Evolutionary conservation across 92 coral and sea anemone genomes (phyloP), one percentile per base, ranked within the genome.

Genomic region (Zoanthus solanderi): DNA sequence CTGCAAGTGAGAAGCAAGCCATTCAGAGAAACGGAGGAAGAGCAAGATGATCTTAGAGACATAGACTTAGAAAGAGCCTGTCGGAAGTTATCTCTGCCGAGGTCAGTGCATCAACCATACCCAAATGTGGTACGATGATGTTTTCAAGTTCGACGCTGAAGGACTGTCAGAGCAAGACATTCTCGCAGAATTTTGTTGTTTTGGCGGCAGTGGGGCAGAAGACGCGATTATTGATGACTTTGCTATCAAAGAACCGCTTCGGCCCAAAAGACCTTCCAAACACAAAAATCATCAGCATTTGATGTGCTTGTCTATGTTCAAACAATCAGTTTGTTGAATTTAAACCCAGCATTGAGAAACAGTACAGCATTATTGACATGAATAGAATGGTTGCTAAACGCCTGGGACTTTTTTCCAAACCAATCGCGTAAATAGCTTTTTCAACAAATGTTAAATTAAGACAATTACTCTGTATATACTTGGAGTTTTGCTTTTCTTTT

Each of bases 181-280:
- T 42, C 78, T 74, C 30, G 56, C 56, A 42, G 56, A 45, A 17
- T 14, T 44, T 74, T 23, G 57, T 74, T 74, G 56, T 42, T 74
- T 74, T 54, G 78, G 58, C 78, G 56, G 42, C 42, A 74, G 78
- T 67, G 69, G 69, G 2, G 69, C 69, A 14, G 30, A 63, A 63
- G 71, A 65, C 8, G 71, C 16, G 9, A 63, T 4, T 23, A 23
- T 23, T 23, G 14, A 54, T 16, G 30, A 65, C 71, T 72, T 74
- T 31, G 45, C 57, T 74, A 74, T 74, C 30, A 57, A 42, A 73
- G 54, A 73, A 44, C 78, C 78, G 54, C 78, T 56, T 15, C 54
- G n/a, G 1, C 78, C 78, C 53, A 73, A 37, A 73, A 73, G 56
- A 73, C 54, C 78, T 73, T 73, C 78, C 53, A 72, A 72, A 72